Conservation (phyloP, 2,888 invertebrate genomes). For the Phragmatobia fuliginosa region DNA sequence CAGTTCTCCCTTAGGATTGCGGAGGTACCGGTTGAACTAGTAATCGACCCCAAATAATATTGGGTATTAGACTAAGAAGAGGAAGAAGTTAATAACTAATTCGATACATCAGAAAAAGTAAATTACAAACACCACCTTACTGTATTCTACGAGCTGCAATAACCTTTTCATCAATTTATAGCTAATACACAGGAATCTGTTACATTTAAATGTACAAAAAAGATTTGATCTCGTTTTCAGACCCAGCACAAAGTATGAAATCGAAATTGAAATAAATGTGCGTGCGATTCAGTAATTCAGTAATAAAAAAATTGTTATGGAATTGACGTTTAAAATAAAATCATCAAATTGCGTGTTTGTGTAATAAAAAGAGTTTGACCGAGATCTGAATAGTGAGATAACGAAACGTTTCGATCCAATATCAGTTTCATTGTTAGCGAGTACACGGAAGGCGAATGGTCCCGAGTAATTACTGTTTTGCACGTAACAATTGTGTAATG, state of each 20-base stretch:
- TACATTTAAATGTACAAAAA: not conserved
- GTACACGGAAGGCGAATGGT: slow-evolving; percentile 77
- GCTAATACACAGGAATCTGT: not conserved
- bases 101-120: not conserved
- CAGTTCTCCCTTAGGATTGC: no score
- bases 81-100: no score
- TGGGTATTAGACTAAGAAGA: no score
- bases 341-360: slow-evolving; percentile 74
- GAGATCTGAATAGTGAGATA: slow-evolving; percentile 74
- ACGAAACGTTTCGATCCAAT: slow-evolving; percentile 74
- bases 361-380: slow-evolving; percentile 75
- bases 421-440: slow-evolving; percentile 79
- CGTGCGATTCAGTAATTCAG: slow-evolving; percentile 26
- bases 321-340: slow-evolving; percentile 57
- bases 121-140: no score
- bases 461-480: slow-evolving; percentile 74
- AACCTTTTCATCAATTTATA: not conserved
- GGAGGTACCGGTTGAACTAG: no score
- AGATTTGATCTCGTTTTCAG: not conserved
- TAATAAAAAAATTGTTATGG: slow-evolving; percentile 44
- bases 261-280: slow-evolving; percentile 15
- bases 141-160: not conserved
- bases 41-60: no score
- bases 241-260: not conserved
- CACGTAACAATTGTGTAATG: slow-evolving; percentile 81